Conservation (phyloP, 2,113 vertebrate species). For the Muscicapa adusta region DNA sequence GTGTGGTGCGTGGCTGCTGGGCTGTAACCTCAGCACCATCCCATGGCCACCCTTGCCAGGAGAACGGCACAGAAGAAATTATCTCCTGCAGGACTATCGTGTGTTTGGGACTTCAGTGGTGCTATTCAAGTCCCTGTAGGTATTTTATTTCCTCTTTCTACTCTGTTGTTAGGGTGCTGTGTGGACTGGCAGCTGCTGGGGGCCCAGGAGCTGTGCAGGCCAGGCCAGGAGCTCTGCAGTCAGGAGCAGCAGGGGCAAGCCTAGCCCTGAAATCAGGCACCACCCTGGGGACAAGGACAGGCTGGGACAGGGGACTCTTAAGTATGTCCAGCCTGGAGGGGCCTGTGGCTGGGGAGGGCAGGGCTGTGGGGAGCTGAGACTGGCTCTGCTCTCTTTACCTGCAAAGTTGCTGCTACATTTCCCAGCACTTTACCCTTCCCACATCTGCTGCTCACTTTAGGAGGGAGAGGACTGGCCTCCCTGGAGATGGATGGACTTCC, state of each 20-base stretch:
- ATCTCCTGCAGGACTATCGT: not conserved
- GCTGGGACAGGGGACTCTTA: not conserved
- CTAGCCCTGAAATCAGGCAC: not conserved
- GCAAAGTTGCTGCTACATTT: no score
- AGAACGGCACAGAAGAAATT: not conserved
- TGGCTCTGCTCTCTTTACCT: no score
- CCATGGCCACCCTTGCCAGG: accelerated
- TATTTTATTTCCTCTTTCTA: not conserved
- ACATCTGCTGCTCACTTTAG: no score
- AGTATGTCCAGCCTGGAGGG: no score
- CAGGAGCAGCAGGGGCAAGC: not conserved
- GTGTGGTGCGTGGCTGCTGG: accelerated
- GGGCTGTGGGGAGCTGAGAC: no score
- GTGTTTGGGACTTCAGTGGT: not conserved
- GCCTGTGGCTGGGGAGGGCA: no score
- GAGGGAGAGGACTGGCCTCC: no score
- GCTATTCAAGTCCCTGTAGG: not conserved
- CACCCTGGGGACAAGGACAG: not conserved
- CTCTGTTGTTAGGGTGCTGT: not conserved
- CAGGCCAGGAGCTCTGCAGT: not conserved
- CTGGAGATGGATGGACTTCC: not conserved
- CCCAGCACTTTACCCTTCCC: no score
- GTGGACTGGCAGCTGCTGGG: not conserved
- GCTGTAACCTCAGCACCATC: not conserved
- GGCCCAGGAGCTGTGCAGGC: not conserved